Evolutionary conservation across 2,888 invertebrate genomes (phyloP), one percentile per base, ranked within the genome.

Genomic region (Linyphia triangularis): DNA sequence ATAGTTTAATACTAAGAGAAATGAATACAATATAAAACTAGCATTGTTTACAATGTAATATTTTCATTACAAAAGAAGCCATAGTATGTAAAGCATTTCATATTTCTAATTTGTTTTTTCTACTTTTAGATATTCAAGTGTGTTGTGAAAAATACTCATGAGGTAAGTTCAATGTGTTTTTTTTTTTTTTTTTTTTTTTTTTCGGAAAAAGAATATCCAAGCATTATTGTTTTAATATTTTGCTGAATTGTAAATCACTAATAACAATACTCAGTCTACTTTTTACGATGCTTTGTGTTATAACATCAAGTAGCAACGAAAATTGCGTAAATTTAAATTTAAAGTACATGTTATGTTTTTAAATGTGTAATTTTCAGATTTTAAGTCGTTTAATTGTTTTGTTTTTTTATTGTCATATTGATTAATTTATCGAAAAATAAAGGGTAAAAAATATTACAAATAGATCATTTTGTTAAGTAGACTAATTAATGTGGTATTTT

Each of bases 81-180:
- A 40, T 40, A 40, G 40, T 10, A 40, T 0, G 7, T 40, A 40
- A 13, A n/a, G n/a, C n/a, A 61, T 24, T 13, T 22, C 24, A 9
- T 61, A 24, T 61, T 22, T 10, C 13, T 10, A 22, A 61, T 5
- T 33, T 16, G 30, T 30, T 40, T 37, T 43, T 65, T 9, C 43
- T 65, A n/a, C 4, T 22, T 24, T 61, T 33, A 85, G 85, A 85
- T 85, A 63, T 85, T 85, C 63, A 70, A 85, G 51, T 85, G 85
- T 22, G 51, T 79, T 4, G 70, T 43, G 4, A 70, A 72, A 30
- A 85, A 61, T 22, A 57, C 28, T 0, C 37, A 33, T 28, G 85
- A 85, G 65, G 85, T 79, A 79, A 77, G 84, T 5, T 16, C 22
- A 13, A 24, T 59, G 33, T 9, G 13, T 28, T 0, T 2, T 0